A percentile compares a stretch with the other conserved stretches of the same genome.
Evolutionary conservation across 2,888 invertebrate species (phyloP).

Genomic region (Chelonus formosanus): DNA sequence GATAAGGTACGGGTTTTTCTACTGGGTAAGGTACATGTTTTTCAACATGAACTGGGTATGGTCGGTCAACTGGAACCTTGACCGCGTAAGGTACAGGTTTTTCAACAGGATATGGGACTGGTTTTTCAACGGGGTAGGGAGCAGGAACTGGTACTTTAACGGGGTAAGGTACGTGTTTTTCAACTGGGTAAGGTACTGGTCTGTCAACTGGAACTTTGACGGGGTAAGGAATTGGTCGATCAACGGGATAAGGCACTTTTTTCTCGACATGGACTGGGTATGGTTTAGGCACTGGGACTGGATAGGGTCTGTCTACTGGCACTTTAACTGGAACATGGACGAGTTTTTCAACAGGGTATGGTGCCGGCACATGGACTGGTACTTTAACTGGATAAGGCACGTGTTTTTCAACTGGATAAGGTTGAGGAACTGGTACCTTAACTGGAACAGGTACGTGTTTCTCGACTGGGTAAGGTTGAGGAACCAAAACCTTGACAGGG

Average conservation of each 20-base stretch:
- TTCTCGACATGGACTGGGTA: slow-evolving; percentile 73
- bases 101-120: slow-evolving; percentile 71
- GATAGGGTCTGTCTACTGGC: slow-evolving; percentile 67
- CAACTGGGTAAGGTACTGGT: slow-evolving; percentile 65
- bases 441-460: slow-evolving; percentile 80
- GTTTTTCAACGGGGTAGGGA: slow-evolving; percentile 73
- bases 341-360: slow-evolving; percentile 78
- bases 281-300: slow-evolving; percentile 76
- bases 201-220: slow-evolving; percentile 62
- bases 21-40: slow-evolving; percentile 69
- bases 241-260: slow-evolving; percentile 69
- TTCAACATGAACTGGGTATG: slow-evolving; percentile 69
- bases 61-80: slow-evolving; percentile 72
- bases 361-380: slow-evolving; percentile 78
- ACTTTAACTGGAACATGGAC: slow-evolving; percentile 78
- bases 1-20: slow-evolving; percentile 71
- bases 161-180: slow-evolving; percentile 72
- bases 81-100: slow-evolving; percentile 73
- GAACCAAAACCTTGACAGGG: slow-evolving; percentile 82
- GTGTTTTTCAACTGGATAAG: slow-evolving; percentile 82
- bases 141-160: slow-evolving; percentile 78
- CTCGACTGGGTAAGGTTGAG: slow-evolving; percentile 83
- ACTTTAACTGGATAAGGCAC: slow-evolving; percentile 82
- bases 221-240: slow-evolving; percentile 70
- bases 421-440: slow-evolving; percentile 74